phyloP scores from a whole-genome alignment of 2,888 invertebrate genomes.

The Rhamphomyia laevipes region DNA sequence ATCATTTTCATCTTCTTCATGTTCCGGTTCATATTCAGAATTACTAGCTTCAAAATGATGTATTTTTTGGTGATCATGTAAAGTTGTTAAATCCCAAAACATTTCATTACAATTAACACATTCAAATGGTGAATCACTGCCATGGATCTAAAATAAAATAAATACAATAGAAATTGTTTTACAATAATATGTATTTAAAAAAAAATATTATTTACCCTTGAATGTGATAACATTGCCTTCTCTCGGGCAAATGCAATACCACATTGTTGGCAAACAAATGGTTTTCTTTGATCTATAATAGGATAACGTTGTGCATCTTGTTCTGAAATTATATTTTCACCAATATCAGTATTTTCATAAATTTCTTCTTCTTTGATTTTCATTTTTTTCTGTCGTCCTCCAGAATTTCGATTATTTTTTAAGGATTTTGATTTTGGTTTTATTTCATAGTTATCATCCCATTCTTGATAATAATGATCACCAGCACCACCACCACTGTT shows the following conservation, averaged over 20 bases:
- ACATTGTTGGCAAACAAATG: constrained; percentile 69
- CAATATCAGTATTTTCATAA: background rate
- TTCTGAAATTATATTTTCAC: background rate
- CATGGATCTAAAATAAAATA: constrained; percentile 46
- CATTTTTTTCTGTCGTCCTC: constrained; percentile 14
- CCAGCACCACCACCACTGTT: background rate
- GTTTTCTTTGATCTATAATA: constrained; percentile 56
- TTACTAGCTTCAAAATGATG: constrained; percentile 45
- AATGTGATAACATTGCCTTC: constrained; percentile 67
- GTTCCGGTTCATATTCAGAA: constrained; percentile 35
- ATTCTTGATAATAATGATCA: constrained; percentile 33
- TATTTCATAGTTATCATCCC: constrained; percentile 15
- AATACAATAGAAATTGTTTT: background rate
- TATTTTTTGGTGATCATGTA: constrained; percentile 48
- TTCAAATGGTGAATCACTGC: constrained; percentile 67
- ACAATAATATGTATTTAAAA: constrained; percentile 7
- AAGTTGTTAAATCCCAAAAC: constrained; percentile 56
- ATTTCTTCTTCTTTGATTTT: constrained; percentile 10
- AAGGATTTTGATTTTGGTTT: constrained; percentile 4
- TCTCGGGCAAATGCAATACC: constrained; percentile 69
- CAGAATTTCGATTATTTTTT: background rate
- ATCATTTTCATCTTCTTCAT: constrained; percentile 29
- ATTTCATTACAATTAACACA: constrained; percentile 70
- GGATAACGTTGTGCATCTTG: constrained; percentile 36
- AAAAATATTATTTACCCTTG: constrained; percentile 38